Base-by-base conservation (phyloP, 2,888 invertebrate genomes). In the Tenthredo distinguenda region DNA sequence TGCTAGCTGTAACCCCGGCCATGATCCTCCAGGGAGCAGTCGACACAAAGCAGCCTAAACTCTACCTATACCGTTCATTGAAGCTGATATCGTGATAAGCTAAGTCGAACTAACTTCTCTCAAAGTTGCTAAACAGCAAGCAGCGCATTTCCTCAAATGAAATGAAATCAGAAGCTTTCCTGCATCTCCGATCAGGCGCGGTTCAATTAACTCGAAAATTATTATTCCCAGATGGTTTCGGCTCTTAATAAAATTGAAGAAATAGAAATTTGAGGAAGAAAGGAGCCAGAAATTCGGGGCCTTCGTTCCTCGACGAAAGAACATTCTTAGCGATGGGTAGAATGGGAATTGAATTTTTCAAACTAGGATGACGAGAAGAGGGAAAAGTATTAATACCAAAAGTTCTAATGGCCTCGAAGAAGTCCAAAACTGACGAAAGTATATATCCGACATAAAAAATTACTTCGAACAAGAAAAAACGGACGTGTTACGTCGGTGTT, bases 41-140 rank as follows among this genome's bases (percentile, higher is more conserved):
- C 81, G 77, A 79, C 71, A 43, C 85, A 31, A 55, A 85, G 85
- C 82, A 68, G 71, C 85, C 71, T 71, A 81, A 85, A 79, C 55
- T 71, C 71, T 18, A 81, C 81, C 81, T 81, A 81, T 62, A 81
- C 50, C 50, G 77, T 77, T 55, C 77, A 47, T 50, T 77, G 40
- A 55, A 82, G 82, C 85, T 82, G 85, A 85, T 81, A 85, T 85
- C 85, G 55, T 31, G 79, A 85, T 85, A 55, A 81, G 79, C 58
- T 58, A 77, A 58, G 76, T 84, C 74, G 76, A 84, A 84, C 68
- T 40, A 58, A 37, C 58, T 62, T 62, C 7, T 4, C 21, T 12
- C 62, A 26, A 55, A 58, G 40, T 83, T 83, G 31, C 26, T 34
- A 71, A 83, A 43, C 50, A 40, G 40, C 47, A 58, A 18, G 34